These are phyloP conservation scores for Corythaeola cristata DNA, from an alignment of 2,113 vertebrate species.

Conservation along the genomic window DNA sequence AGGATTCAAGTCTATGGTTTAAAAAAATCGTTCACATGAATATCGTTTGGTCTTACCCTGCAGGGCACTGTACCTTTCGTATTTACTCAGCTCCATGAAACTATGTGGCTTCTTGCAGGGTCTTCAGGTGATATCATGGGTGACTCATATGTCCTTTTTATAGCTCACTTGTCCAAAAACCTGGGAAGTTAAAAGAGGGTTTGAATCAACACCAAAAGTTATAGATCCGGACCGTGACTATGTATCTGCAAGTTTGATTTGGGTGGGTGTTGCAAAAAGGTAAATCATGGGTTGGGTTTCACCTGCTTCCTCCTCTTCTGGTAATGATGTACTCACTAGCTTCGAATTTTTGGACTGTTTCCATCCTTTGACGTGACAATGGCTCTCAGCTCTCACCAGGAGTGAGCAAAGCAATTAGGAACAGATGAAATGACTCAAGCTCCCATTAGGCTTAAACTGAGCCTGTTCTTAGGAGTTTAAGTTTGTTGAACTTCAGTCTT, in stretches of 20 bases:
- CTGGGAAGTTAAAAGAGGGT: background rate
- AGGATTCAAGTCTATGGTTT: background rate
- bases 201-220: background rate
- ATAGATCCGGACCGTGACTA: background rate
- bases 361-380: slow-evolving; percentile 40
- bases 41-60: background rate
- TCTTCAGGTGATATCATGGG: background rate
- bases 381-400: slow-evolving; percentile 46
- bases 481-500: background rate
- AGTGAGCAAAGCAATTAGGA: slow-evolving; percentile 53
- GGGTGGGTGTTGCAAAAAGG: background rate
- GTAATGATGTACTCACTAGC: background rate
- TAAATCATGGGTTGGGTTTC: background rate
- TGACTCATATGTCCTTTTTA: background rate
- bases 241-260: background rate
- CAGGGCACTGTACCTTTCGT: background rate
- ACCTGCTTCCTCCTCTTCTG: background rate
- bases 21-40: background rate
- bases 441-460: slow-evolving; percentile 3
- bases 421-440: slow-evolving; percentile 21
- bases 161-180: background rate
- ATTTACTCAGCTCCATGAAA: background rate
- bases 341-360: slow-evolving; percentile 33
- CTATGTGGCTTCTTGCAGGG: background rate
- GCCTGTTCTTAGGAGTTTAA: background rate